A percentile compares a stretch with the other conserved stretches of the same genome.
Evolutionary conservation across 2,113 vertebrate species (phyloP).

Genomic region (Amphiprion ocellaris): DNA sequence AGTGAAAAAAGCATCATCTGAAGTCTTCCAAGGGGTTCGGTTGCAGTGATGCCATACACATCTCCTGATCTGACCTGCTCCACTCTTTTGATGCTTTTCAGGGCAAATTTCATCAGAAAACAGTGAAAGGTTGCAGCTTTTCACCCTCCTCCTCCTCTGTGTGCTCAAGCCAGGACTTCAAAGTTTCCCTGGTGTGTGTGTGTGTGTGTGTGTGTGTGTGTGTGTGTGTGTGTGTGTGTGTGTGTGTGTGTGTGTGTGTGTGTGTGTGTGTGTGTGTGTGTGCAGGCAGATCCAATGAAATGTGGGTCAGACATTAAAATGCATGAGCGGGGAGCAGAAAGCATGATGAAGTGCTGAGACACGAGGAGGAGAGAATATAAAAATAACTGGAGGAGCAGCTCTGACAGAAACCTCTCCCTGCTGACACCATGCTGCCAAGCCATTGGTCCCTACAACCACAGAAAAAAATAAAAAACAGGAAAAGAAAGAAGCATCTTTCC

Average conservation of each 20-base stretch:
- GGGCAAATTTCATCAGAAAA: constrained; percentile 60
- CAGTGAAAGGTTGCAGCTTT: constrained; percentile 63
- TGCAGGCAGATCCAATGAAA: constrained; percentile 63
- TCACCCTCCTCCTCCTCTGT: constrained; percentile 34
- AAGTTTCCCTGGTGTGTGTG: constrained; percentile 59
- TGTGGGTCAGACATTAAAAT: constrained; percentile 87
- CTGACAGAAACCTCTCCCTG: constrained; percentile 46
- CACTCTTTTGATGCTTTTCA: constrained; percentile 33
- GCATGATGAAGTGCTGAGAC: constrained; percentile 78
- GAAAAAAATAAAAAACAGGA: background rate
- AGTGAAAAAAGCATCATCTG: no score
- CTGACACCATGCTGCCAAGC: constrained; percentile 35
- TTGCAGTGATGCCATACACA: background rate
- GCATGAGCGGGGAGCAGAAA: constrained; percentile 77
- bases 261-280: constrained; percentile 59
- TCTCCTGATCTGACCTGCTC: constrained; percentile 57
- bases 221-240: constrained; percentile 54
- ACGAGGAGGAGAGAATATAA: constrained; percentile 72
- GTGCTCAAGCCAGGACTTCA: constrained; percentile 59
- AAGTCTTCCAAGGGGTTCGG: no score
- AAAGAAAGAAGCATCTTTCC: constrained; percentile 12
- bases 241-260: constrained; percentile 58
- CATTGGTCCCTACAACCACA: constrained; percentile 45
- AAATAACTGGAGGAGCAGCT: constrained; percentile 70
- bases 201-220: constrained; percentile 53